Evolutionary conservation across 2,888 invertebrate genomes (phyloP), one percentile per base, ranked within the genome.

Genomic region (Phasia obesa): DNA sequence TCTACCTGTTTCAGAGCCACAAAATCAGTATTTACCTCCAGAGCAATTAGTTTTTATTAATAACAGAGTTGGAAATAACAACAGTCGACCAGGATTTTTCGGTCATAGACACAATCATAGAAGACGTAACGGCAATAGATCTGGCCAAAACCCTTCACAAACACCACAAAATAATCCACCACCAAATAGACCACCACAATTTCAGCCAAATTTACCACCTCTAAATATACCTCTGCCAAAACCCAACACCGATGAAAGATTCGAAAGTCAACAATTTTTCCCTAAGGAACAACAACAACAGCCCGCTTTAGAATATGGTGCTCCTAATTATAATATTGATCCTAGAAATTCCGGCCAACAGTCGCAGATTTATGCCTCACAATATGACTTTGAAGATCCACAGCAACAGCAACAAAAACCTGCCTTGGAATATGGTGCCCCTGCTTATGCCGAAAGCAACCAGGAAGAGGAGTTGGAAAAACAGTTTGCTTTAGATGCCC

Each of bases 1-100:
- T 13, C 59, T 85, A 7, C 84, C 79, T 0, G 38, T 85, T 5
- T 78, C 81, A 25, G 85, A 84, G 35, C 87, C 88, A 3, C 87
- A 85, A 60, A 85, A 74, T 27, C 85, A 85, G 2, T 89, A 90
- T 75, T 73, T 89, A 23, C 87, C 89, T 11, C 88, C 89, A 0
- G 77, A 84, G 13, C 55, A 76, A 73, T 53, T 84, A n/a, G 84
- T 84, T 31, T 79, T 86, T 47, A 76, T 85, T 13, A 86, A 85
- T 23, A 77, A 78, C 19, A 82, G 85, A 19, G 80, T 75, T 0
- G 71, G 75, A 4, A 77, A 83, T 1, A 78, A 73, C 7, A 82
- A 81, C 27, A 49, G 84, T 25, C 35, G 78, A n/a, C 67, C 80
- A 23, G 71, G 25, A 51, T 25, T 57, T 35, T 74, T 78, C 15